These are phyloP conservation scores for Melanogrammus aeglefinus DNA, from an alignment of 2,797 vertebrate species.

Conservation along the genomic window DNA sequence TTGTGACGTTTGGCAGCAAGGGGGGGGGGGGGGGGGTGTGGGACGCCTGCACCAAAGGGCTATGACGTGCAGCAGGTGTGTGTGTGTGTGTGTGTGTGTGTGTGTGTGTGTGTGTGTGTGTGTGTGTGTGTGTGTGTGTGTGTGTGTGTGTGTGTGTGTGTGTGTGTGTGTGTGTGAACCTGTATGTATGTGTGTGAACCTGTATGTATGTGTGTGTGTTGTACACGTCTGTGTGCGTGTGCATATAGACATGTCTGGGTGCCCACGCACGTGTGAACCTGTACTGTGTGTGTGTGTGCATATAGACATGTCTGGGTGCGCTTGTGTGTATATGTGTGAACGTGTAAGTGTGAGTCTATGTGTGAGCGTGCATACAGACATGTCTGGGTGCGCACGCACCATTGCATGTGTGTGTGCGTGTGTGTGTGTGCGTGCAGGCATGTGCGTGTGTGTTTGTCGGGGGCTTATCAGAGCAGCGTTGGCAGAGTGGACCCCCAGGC, in stretches of 20 bases:
- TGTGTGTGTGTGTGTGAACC: not conserved
- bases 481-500: constrained; percentile 47
- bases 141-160: constrained; percentile 6
- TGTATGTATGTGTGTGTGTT: too few species aligned
- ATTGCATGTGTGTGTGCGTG: not conserved
- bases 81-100: not conserved
- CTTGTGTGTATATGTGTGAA: not conserved
- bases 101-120: too few species aligned
- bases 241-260: too few species aligned
- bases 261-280: too few species aligned
- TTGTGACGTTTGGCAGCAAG: constrained; percentile 32
- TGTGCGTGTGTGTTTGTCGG: not conserved
- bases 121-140: not conserved
- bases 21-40: constrained; percentile 30
- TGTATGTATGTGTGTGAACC: too few species aligned
- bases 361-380: not conserved
- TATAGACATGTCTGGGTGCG: constrained; percentile 12
- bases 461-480: constrained; percentile 40
- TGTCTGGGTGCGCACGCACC: constrained; percentile 13
- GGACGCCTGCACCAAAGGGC: not conserved
- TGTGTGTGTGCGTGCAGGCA: not conserved
- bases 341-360: too few species aligned
- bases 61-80: constrained; percentile 46
- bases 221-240: too few species aligned
- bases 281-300: not conserved